Percentiles rank a stretch among this genome's conserved stretches.
Evolutionary conservation across 2,797 vertebrate genomes (phyloP).

Genomic region (Clamator glandarius): DNA sequence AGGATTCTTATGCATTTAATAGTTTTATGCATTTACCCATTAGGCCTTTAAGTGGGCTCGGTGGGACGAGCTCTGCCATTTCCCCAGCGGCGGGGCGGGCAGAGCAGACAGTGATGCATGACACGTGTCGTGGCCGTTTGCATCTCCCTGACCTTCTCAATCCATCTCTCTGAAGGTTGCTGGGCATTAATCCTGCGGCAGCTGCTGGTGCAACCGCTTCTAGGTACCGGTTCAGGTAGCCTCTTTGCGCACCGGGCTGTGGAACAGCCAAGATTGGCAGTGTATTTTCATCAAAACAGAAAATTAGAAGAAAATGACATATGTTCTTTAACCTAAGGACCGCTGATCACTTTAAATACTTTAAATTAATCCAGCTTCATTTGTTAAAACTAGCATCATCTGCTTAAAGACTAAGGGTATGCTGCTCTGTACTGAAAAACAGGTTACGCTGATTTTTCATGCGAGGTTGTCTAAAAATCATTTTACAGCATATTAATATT

Average conservation of each 20-base stretch:
- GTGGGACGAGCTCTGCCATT: not conserved
- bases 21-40: slow-evolving; percentile 57
- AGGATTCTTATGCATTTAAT: slow-evolving; percentile 69
- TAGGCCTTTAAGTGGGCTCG: slow-evolving; percentile 43
- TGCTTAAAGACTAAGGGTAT: slow-evolving; percentile 17
- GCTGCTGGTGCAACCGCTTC: slow-evolving; percentile 79
- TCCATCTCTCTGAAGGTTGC: slow-evolving; percentile 67
- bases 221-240: slow-evolving; percentile 76
- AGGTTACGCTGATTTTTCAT: not conserved
- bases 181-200: slow-evolving; percentile 81
- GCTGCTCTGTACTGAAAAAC: not conserved
- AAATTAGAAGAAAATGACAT: slow-evolving; percentile 77
- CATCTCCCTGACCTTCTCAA: slow-evolving; percentile 71
- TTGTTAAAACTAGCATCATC: slow-evolving; percentile 77
- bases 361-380: slow-evolving; percentile 71
- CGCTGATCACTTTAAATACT: slow-evolving; percentile 69
- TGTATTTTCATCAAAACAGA: slow-evolving; percentile 61
- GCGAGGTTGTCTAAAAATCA: not conserved
- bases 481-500: not conserved
- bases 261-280: slow-evolving; percentile 50
- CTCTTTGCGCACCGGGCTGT: slow-evolving; percentile 55
- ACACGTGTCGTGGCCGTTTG: slow-evolving; percentile 78
- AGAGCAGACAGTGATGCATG: slow-evolving; percentile 64
- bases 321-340: slow-evolving; percentile 79
- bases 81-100: not conserved